Percentiles rank a stretch among this genome's conserved stretches.
These are phyloP conservation scores for Malurus cyaneus DNA, from an alignment of 2,113 vertebrate species.

Conservation along the genomic window DNA sequence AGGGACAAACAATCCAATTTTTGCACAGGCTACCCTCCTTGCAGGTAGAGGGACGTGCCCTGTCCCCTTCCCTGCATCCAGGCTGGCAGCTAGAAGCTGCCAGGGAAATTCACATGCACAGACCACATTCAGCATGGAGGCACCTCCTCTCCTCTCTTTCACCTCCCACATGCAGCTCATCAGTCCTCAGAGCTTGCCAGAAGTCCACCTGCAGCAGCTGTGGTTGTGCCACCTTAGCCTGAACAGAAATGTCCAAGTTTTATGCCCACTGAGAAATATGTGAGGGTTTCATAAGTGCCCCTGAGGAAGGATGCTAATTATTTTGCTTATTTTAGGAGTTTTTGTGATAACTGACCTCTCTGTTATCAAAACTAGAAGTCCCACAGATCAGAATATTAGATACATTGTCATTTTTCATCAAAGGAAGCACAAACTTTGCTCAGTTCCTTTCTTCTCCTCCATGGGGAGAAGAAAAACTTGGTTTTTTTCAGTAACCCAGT, in stretches of 20 bases:
- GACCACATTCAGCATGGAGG: background rate
- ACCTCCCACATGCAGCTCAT: background rate
- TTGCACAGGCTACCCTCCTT: background rate
- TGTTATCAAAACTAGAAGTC: background rate
- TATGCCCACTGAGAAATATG: background rate
- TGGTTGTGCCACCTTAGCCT: background rate
- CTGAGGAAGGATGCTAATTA: background rate
- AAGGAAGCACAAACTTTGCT: background rate
- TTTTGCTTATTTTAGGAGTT: background rate
- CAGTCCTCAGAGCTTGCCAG: background rate
- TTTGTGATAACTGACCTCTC: background rate
- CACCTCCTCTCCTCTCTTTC: background rate
- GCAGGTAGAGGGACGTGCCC: fast-evolving
- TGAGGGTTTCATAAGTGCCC: background rate
- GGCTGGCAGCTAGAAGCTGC: background rate
- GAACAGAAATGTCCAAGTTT: background rate
- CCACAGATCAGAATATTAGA: background rate
- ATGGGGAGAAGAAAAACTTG: background rate
- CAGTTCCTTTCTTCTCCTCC: conserved; percentile 17
- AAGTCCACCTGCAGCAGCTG: background rate
- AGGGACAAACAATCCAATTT: background rate
- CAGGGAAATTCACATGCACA: background rate
- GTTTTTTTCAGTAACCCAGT: background rate
- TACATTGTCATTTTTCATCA: background rate
- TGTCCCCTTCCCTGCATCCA: background rate